Evolutionary conservation across 1,140 invertebrate genomes (phyloP), one percentile per base, ranked within the genome.

Genomic region (Drosophila busckii): DNA sequence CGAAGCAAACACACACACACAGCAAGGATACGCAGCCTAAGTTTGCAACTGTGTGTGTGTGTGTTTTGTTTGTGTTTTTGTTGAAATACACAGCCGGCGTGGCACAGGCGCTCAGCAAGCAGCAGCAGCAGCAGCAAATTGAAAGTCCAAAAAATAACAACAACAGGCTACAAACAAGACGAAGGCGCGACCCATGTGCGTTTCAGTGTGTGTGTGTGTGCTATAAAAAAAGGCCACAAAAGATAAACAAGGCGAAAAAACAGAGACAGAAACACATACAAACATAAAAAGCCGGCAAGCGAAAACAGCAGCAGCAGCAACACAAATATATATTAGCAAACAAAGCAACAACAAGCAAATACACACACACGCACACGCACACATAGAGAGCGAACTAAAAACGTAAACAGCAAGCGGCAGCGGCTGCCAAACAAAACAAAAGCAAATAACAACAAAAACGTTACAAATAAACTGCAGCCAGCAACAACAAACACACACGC

Each of bases 41-140:
- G 5, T 6, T 38, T 19, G 37, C 8, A 15, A 4, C 13, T n/a
- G 13, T n/a, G 9, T 10, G 32, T 62, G 28, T 46, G 17, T 38
- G 6, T 17, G 48, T 60, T 60, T 65, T 68, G 69, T 75, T 80
- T 82, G 75, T 84, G 80, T 80, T 84, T 84, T 84, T 84, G 80
- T 84, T 84, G 80, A 84, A 76, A 84, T 84, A 84, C 65, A 50
- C 82, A 45, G 70, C 73, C 73, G 80, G 68, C 65, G 53, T 37
- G 25, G 60, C 84, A 63, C 80, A 84, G 80, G 80, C 80, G 80
- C 65, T 40, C 80, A 84, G 80, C 45, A 70, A 28, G 34, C 22
- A 54, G 22, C 26, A 53, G 20, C 22, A 48, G 23, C 48, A 53
- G 34, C 40, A 54, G 25, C 26, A 46, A 31, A n/a, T n/a, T n/a